These are phyloP conservation scores for Capitulum mitella DNA, from an alignment of 2,888 invertebrate genomes.

Conservation along the genomic window DNA sequence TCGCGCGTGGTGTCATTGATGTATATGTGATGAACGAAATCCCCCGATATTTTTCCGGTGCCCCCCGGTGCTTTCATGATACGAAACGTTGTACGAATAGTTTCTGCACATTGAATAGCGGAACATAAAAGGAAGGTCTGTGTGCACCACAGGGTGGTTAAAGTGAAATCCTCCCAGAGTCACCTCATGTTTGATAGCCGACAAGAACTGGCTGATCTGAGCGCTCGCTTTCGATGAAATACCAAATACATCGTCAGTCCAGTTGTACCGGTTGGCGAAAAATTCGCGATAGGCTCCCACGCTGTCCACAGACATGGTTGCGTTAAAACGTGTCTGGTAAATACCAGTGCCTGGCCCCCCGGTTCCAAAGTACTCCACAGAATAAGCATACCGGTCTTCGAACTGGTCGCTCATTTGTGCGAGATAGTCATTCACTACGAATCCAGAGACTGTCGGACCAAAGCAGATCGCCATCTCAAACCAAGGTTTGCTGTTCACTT, in stretches of 20 bases:
- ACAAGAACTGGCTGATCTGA: not conserved
- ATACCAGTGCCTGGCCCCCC: no score
- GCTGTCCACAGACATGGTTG: not conserved
- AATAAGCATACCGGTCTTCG: not conserved
- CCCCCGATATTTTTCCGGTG: no score
- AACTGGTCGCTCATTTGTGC: no score
- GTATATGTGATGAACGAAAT: no score
- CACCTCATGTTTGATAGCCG: not conserved
- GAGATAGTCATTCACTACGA: no score
- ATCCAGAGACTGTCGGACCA: not conserved
- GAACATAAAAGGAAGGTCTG: not conserved
- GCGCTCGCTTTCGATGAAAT: not conserved
- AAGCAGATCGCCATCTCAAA: not conserved
- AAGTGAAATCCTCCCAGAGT: not conserved
- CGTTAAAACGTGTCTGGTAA: no score
- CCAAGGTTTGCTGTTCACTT: not conserved
- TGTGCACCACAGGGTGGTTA: not conserved
- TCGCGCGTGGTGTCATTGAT: no score
- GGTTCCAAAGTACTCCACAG: not conserved
- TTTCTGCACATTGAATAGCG: not conserved
- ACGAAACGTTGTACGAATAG: not conserved
- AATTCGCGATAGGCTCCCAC: not conserved
- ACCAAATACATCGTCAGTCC: not conserved
- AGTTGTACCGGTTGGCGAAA: not conserved
- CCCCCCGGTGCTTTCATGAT: no score